Percentiles rank a stretch among this genome's conserved stretches.
phyloP scores from a whole-genome alignment of 2,113 vertebrate species.

The Monarcha castaneiventris region DNA sequence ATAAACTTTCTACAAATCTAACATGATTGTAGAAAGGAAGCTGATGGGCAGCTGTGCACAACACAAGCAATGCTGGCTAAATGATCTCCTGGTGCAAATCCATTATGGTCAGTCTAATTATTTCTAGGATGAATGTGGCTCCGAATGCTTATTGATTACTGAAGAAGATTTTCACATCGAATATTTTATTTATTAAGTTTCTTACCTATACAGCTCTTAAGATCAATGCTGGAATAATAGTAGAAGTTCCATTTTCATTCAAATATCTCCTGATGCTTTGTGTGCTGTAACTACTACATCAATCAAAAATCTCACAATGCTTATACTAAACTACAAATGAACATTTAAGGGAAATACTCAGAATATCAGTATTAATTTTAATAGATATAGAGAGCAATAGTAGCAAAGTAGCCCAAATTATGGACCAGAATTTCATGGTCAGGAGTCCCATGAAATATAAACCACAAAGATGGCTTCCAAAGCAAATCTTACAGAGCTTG shows the following conservation, averaged over 20 bases:
- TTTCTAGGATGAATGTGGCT: not conserved
- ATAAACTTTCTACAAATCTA: not conserved
- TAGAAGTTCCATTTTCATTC: not conserved
- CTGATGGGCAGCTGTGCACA: not conserved
- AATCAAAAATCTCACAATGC: not conserved
- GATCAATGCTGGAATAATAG: not conserved
- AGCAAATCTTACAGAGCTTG: not conserved
- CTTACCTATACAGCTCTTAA: not conserved
- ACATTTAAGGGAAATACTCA: not conserved
- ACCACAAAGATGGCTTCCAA: not conserved
- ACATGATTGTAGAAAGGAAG: not conserved
- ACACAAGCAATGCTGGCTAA: not conserved
- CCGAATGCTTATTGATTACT: not conserved
- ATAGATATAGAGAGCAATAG: not conserved
- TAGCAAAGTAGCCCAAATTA: not conserved
- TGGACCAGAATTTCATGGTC: not conserved
- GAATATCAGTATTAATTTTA: not conserved
- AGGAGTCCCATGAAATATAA: not conserved
- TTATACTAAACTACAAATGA: not conserved
- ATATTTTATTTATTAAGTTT: not conserved
- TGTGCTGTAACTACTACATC: not conserved
- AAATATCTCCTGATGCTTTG: not conserved
- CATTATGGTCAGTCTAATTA: not conserved
- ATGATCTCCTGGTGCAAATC: not conserved
- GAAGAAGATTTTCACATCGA: not conserved